Percentiles rank a stretch among this genome's conserved stretches.
phyloP scores from a whole-genome alignment of 2,113 vertebrate species.

The Tinamus guttatus region DNA sequence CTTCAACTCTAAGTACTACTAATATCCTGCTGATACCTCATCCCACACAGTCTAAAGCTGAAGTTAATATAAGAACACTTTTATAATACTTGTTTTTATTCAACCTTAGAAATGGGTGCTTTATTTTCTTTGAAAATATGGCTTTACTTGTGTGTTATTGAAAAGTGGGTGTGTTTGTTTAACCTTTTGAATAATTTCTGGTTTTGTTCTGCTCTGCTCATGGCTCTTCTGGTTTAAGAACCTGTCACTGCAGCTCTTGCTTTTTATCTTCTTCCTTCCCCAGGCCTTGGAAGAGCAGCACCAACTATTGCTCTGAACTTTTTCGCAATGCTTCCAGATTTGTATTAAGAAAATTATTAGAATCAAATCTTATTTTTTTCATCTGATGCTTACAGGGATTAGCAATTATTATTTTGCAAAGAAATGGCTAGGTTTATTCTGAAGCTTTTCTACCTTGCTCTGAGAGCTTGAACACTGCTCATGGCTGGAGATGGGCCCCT shows the following conservation, averaged over 20 bases:
- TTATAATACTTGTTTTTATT: neutral
- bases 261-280: neutral
- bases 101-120: neutral
- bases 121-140: neutral
- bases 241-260: neutral
- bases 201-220: neutral
- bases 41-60: neutral
- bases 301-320: neutral
- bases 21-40: neutral
- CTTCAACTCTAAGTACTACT: neutral
- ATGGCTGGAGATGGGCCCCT: neutral
- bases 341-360: neutral
- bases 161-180: neutral
- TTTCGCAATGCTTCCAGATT: neutral
- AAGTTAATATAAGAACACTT: neutral
- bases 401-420: neutral
- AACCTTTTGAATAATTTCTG: neutral
- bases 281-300: neutral
- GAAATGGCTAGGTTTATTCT: neutral
- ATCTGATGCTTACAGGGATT: too few relatives aligned
- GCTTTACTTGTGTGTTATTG: accelerated
- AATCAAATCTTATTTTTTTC: neutral
- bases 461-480: neutral
- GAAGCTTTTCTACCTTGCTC: neutral
- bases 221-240: neutral